A percentile compares a stretch with the other conserved stretches of the same genome.
Evolutionary conservation across 2,113 vertebrate species (phyloP).

Genomic region (Tachycineta bicolor): DNA sequence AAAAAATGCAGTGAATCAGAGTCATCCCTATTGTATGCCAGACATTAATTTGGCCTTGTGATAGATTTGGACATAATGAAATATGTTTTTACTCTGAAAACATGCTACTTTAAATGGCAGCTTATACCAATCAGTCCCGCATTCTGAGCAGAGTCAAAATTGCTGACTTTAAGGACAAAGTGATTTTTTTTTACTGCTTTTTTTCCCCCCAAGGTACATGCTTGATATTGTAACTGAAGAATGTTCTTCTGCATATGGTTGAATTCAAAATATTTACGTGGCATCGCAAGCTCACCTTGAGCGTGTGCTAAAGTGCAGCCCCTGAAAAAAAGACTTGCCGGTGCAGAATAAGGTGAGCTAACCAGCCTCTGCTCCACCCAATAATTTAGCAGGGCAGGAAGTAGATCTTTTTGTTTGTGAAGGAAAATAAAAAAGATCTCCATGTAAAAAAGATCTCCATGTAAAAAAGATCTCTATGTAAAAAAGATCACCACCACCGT

Average conservation of each 20-base stretch:
- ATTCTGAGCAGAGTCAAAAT: background rate
- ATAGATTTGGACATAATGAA: background rate
- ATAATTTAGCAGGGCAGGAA: background rate
- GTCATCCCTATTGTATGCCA: background rate
- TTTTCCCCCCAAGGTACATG: background rate
- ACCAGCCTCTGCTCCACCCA: background rate
- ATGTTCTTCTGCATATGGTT: background rate
- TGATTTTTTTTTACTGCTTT: background rate
- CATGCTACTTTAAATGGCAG: background rate
- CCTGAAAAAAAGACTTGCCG: background rate
- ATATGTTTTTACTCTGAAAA: background rate
- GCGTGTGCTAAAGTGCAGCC: background rate
- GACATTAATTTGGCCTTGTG: background rate
- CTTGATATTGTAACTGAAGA: background rate
- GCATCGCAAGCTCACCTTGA: background rate
- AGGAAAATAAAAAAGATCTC: background rate
- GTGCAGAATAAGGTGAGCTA: background rate
- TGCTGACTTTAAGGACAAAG: background rate
- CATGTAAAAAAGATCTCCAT: rapidly evolving
- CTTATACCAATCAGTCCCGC: background rate
- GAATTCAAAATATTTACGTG: background rate
- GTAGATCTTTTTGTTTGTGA: background rate
- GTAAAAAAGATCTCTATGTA: background rate
- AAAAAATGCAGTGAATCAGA: background rate
- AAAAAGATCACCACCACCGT: background rate